Conservation (phyloP, 1,140 invertebrate species). For the Drosophila subpulchrella region DNA sequence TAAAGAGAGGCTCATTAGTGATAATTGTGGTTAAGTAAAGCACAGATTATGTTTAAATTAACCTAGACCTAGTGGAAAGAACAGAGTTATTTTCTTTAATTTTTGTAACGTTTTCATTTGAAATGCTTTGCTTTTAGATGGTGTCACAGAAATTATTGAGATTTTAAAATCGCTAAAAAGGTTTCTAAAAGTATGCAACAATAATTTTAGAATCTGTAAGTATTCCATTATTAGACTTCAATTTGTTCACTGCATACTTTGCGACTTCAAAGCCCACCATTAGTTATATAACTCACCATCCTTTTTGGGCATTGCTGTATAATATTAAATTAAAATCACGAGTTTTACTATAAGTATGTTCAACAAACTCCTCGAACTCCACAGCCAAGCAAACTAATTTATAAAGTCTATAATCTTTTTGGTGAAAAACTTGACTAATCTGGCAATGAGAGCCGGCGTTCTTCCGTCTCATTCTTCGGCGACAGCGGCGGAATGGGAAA, state of each 20-base stretch:
- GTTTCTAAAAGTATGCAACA: neutral
- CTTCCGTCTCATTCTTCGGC: neutral
- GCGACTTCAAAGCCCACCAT: neutral
- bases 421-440: constrained; percentile 34
- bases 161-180: neutral
- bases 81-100: neutral
- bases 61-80: neutral
- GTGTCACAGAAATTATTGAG: no score
- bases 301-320: no score
- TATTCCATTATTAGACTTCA: no score
- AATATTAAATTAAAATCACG: neutral
- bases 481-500: constrained; percentile 18
- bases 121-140: no score
- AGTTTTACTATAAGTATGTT: neutral
- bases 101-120: neutral
- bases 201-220: neutral
- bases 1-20: constrained; percentile 13
- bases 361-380: no score
- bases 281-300: neutral
- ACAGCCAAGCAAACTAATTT: constrained; percentile 13
- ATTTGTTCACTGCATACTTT: neutral
- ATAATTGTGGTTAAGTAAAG: neutral
- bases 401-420: constrained; percentile 27
- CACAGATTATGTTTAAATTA: constrained; percentile 8
- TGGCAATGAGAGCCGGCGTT: constrained; percentile 18